Conservation (phyloP, 2,797 vertebrate species). For the Sebastes hopkinsi region DNA sequence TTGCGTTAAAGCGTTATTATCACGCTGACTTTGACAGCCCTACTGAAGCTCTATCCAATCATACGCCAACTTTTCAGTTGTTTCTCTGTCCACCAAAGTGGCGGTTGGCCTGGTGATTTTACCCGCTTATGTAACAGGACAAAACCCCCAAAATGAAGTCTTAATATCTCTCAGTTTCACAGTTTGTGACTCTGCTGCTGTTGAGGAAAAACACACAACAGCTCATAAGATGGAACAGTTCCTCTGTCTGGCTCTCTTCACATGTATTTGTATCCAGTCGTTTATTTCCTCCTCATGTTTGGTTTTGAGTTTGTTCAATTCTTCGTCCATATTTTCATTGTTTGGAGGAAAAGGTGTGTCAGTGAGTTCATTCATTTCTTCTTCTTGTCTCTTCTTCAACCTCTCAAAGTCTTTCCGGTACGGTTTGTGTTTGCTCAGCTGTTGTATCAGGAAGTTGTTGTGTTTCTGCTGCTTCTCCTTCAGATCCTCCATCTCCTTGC, state of each 20-base stretch:
- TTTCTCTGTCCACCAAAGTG: neutral
- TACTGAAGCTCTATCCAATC: neutral
- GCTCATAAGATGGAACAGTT: slow-evolving; percentile 8
- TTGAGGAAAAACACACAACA: neutral
- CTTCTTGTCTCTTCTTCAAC: slow-evolving; percentile 2
- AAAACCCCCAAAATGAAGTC: neutral
- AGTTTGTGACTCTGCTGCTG: neutral
- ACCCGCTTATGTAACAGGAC: neutral
- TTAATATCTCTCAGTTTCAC: neutral
- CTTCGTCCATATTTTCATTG: neutral
- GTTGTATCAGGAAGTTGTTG: neutral
- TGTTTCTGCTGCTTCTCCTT: neutral
- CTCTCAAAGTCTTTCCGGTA: neutral
- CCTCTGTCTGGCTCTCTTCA: neutral
- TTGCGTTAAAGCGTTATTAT: too few species aligned
- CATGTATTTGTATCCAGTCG: slow-evolving; percentile 15
- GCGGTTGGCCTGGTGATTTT: too few species aligned
- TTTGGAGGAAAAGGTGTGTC: neutral
- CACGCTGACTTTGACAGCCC: too few species aligned
- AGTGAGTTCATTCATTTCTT: neutral
- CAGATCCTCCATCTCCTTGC: neutral
- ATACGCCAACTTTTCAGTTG: neutral
- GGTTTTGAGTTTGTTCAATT: neutral
- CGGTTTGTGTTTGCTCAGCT: neutral
- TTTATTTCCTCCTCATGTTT: neutral